phyloP scores from a whole-genome alignment of 2,797 vertebrate species.

The Arrhamphus sclerolepis region DNA sequence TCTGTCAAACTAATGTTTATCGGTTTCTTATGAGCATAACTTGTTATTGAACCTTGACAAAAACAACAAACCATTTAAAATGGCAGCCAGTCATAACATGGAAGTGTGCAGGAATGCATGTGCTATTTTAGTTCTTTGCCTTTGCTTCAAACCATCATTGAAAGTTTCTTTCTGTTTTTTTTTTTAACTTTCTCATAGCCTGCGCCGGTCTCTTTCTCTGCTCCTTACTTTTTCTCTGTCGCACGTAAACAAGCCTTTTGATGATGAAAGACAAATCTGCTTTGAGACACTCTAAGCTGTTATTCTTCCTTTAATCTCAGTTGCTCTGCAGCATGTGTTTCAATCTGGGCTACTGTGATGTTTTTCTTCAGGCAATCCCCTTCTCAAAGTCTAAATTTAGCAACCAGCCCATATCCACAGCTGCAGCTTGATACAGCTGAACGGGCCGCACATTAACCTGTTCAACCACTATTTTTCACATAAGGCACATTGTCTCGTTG shows the following conservation, averaged over 20 bases:
- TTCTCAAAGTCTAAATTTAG: constrained; percentile 63
- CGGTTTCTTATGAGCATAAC: background rate
- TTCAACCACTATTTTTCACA: constrained; percentile 38
- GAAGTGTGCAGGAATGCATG: constrained; percentile 5
- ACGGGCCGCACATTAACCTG: constrained; percentile 43
- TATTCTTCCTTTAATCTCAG: constrained; percentile 22
- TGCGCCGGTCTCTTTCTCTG: background rate
- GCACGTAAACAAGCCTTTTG: background rate
- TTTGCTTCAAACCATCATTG: constrained; percentile 14
- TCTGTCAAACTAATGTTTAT: constrained; percentile 12
- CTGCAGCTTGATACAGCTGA: constrained; percentile 61
- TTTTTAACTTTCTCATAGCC: background rate
- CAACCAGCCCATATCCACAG: constrained; percentile 45
- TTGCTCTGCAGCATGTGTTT: constrained; percentile 35
- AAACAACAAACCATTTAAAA: constrained; percentile 2
- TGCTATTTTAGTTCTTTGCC: background rate
- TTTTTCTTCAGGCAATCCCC: constrained; percentile 65
- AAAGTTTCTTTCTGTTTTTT: constrained; percentile 1
- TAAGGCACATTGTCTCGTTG: constrained; percentile 4
- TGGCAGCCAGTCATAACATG: constrained; percentile 5
- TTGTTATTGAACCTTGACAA: constrained; percentile 1
- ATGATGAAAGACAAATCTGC: constrained; percentile 10
- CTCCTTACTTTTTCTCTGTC: background rate
- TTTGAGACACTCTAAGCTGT: constrained; percentile 9
- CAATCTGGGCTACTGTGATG: constrained; percentile 44